Evolutionary conservation across 2,797 vertebrate species (phyloP).

Genomic region (Florisuga fusca): DNA sequence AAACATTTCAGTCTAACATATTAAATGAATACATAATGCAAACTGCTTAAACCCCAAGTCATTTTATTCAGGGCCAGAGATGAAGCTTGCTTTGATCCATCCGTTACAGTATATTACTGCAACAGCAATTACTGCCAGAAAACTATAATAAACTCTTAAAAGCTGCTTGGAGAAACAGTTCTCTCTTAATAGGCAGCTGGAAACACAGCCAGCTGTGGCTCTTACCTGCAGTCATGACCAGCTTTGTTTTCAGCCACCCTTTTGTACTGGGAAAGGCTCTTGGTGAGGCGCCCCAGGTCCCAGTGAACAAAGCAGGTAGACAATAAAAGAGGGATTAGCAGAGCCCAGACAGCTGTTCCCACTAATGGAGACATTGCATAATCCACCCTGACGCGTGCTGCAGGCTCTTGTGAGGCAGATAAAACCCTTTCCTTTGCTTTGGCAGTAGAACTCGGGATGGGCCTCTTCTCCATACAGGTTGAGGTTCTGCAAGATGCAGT

Average conservation of each 20-base stretch:
- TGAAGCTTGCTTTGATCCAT: slow-evolving; percentile 56
- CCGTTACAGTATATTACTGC: slow-evolving; percentile 32
- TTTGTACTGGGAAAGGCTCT: slow-evolving; percentile 6
- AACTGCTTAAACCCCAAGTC: slow-evolving; percentile 36
- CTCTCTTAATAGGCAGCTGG: slow-evolving; percentile 25
- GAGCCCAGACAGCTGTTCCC: slow-evolving; percentile 42
- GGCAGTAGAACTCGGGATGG: neutral
- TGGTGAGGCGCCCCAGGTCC: neutral
- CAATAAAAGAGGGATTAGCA: slow-evolving; percentile 8
- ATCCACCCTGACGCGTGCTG: neutral
- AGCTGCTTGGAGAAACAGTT: slow-evolving; percentile 30
- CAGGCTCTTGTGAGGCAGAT: neutral
- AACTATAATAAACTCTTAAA: slow-evolving; percentile 27
- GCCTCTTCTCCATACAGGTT: rapidly evolving
- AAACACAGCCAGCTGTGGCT: slow-evolving; percentile 30
- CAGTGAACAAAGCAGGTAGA: slow-evolving; percentile 23
- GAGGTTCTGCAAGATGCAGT: neutral
- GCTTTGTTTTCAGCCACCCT: slow-evolving; percentile 39
- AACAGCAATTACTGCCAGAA: slow-evolving; percentile 55
- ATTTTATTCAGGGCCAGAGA: neutral
- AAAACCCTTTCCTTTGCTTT: neutral
- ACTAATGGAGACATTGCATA: slow-evolving; percentile 46
- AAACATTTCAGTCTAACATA: neutral
- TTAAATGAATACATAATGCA: slow-evolving; percentile 17
- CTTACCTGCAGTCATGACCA: slow-evolving; percentile 22